Percentiles rank a stretch among this genome's conserved stretches.
These are phyloP conservation scores for Drepanosiphum platanoidis DNA, from an alignment of 2,888 invertebrate genomes.

Conservation along the genomic window DNA sequence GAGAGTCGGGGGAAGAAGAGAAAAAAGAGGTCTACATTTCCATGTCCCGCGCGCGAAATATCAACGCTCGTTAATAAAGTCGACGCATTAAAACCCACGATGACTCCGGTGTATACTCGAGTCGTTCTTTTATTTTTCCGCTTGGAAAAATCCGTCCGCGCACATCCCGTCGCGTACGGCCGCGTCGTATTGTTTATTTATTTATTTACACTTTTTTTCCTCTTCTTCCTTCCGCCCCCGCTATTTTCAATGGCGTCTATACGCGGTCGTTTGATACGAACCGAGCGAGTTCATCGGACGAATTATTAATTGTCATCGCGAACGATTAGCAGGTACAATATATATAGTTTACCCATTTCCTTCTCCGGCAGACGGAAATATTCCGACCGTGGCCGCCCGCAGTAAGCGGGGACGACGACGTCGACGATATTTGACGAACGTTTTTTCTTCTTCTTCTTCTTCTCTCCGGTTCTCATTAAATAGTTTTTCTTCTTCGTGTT, in stretches of 20 bases:
- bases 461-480: background rate
- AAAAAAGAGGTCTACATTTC: background rate
- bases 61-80: conserved; percentile 15
- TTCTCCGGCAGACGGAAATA: background rate
- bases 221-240: background rate
- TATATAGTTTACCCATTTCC: background rate
- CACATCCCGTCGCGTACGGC: background rate
- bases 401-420: too few species aligned
- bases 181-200: background rate
- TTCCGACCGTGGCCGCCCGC: too few species aligned
- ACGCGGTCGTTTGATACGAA: too few species aligned
- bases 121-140: conserved; percentile 59
- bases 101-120: conserved; percentile 26
- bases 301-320: conserved; percentile 50
- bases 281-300: conserved; percentile 33
- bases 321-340: conserved; percentile 5
- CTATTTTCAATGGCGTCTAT: background rate
- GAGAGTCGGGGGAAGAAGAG: background rate
- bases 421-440: background rate
- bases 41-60: background rate
- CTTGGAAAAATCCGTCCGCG: conserved; percentile 32
- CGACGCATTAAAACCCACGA: conserved; percentile 17
- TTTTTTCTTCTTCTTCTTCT: background rate
- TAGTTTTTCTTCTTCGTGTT: too few species aligned
- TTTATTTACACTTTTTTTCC: background rate